These are phyloP conservation scores for Eudasyphora cyanicolor DNA, from an alignment of 2,888 invertebrate genomes.

Conservation along the genomic window DNA sequence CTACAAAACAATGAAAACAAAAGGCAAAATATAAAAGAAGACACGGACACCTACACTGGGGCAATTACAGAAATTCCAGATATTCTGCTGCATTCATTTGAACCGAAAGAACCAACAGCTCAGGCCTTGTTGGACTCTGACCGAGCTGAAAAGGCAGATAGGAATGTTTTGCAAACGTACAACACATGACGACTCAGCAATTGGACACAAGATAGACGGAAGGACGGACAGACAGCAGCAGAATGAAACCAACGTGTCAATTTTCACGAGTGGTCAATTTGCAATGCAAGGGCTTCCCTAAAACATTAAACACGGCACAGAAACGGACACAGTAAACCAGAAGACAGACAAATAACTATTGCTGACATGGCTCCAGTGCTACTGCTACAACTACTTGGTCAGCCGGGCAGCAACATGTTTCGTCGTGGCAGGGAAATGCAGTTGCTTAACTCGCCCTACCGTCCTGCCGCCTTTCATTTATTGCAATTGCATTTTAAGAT, in stretches of 20 bases:
- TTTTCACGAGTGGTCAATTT: conserved; percentile 66
- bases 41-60: background rate
- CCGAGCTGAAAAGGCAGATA: conserved; percentile 46
- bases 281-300: conserved; percentile 61
- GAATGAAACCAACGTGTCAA: conserved; percentile 61
- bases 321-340: too few relatives aligned
- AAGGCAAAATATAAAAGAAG: background rate
- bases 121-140: conserved; percentile 60
- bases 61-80: background rate
- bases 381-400: conserved; percentile 22
- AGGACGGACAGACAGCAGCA: conserved; percentile 7
- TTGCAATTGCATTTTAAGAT: conserved; percentile 44
- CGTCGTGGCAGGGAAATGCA: background rate
- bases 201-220: background rate
- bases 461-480: background rate
- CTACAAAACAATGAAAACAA: conserved; percentile 61
- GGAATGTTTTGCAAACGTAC: too few relatives aligned
- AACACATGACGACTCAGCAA: conserved; percentile 39
- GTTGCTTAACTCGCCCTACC: too few relatives aligned
- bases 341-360: conserved; percentile 23
- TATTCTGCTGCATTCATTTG: background rate
- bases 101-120: background rate
- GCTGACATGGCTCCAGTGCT: background rate
- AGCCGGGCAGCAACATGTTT: conserved; percentile 43
- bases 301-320: conserved; percentile 5